Conservation (phyloP, 2,113 vertebrate genomes). For the Brachypodius melanocephalos region DNA sequence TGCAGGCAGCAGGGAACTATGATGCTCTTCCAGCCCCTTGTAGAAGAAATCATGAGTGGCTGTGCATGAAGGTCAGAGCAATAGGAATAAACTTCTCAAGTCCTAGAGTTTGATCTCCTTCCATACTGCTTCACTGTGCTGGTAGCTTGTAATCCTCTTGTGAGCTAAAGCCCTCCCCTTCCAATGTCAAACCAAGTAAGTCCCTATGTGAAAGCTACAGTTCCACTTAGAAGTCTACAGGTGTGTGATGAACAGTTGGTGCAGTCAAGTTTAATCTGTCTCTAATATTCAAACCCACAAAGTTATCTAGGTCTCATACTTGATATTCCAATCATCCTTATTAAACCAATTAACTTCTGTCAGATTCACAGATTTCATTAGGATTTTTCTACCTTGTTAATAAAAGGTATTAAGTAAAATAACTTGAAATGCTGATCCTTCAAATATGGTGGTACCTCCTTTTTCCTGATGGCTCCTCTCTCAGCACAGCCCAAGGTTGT, state of each 20-base stretch:
- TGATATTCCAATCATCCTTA: background rate
- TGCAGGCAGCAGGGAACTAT: background rate
- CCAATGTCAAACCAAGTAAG: background rate
- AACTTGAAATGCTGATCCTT: background rate
- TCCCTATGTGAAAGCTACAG: background rate
- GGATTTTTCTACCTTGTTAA: background rate
- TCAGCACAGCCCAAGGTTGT: rapidly evolving
- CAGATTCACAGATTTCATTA: background rate
- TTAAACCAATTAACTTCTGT: background rate
- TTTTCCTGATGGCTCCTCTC: background rate
- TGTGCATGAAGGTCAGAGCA: background rate
- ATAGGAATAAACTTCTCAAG: background rate
- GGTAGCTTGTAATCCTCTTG: background rate
- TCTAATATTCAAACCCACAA: background rate
- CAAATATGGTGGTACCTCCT: background rate
- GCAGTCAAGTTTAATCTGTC: background rate
- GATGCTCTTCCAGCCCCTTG: background rate
- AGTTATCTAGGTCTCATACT: background rate
- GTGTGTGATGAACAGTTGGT: background rate
- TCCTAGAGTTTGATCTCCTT: background rate
- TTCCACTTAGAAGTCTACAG: background rate
- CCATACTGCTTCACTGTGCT: background rate
- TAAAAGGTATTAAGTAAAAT: background rate
- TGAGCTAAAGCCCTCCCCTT: background rate
- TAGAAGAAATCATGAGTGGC: background rate